Conservation (phyloP, 1,140 invertebrate species). For the Zeugodacus cucurbitae region DNA sequence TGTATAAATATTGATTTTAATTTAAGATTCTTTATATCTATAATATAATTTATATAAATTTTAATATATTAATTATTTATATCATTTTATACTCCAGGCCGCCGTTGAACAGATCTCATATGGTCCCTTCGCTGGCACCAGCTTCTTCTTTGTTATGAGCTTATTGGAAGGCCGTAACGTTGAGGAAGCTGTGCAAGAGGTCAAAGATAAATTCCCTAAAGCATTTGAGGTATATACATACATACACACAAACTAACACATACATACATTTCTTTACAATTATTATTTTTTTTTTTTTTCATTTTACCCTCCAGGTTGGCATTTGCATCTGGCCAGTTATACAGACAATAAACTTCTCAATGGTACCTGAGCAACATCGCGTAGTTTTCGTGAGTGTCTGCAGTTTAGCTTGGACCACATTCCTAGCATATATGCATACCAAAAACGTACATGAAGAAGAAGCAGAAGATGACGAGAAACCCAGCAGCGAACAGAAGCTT, state of each 20-base stretch:
- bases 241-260: neutral
- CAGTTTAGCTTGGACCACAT: conserved; percentile 86
- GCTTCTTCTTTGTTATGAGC: conserved; percentile 85
- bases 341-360: conserved; percentile 84
- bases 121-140: conserved; percentile 80
- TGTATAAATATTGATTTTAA: conserved; percentile 45
- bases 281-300: neutral
- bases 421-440: conserved; percentile 86
- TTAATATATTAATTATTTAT: conserved; percentile 40
- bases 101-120: conserved; percentile 85
- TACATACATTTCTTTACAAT: neutral
- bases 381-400: conserved; percentile 86
- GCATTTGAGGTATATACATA: conserved; percentile 78
- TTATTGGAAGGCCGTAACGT: conserved; percentile 79
- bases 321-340: conserved; percentile 83
- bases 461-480: neutral
- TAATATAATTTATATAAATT: neutral
- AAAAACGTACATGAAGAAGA: conserved; percentile 40
- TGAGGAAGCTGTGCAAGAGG: conserved; percentile 75
- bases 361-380: conserved; percentile 81
- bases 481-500: neutral
- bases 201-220: conserved; percentile 80
- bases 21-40: neutral
- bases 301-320: conserved; percentile 73
- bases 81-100: conserved; percentile 70